Evolutionary conservation across 2,888 invertebrate genomes (phyloP), one percentile per base, ranked within the genome.

Genomic region (Ormyrus nitidulus): DNA sequence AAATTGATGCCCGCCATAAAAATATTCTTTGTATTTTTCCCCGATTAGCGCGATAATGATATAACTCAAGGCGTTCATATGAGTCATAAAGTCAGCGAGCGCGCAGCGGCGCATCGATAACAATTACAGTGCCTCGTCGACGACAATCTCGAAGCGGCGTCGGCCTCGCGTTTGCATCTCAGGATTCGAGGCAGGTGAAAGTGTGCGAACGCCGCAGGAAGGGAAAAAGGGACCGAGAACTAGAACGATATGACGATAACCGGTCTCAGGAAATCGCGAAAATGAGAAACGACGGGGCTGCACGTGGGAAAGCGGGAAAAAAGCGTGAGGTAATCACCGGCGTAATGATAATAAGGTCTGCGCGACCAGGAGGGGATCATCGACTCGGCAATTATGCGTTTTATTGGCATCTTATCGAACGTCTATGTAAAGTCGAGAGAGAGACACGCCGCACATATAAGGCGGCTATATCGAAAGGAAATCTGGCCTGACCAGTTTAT

Each of bases 161-260:
- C 46, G 6, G 62, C 46, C 46, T 34, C 59, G 59, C 19, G 19
- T 19, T 68, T 53, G 11, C 53, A 53, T 19, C 34, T 34, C 34
- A 34, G 34, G 48, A 64, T 64, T 64, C 71, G 73, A 73, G 80
- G 56, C 66, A 11, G 86, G 88, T 87, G 88, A 88, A 88, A 88
- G 88, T 88, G 87, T 86, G 87, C 87, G 86, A 87, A 87, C 85
- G 48, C 62, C 8, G 48, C n/a, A 48, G 48, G 56, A 48, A 56
- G 11, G 44, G 70, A 53, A 70, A 65, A 65, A 11, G 6, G 19
- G 34, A 10, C 51, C 76, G 62, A 4, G 34, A 34, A 34, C 34
- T 34, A 34, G 34, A 34, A 34, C 34, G 34, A 34, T 13, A 13
- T 34, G 34, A 34, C 34, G 34, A 34, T 34, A 34, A 34, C 34